Evolutionary conservation across 2,888 invertebrate genomes (phyloP).

Genomic region (Ischnus inquisitorius): DNA sequence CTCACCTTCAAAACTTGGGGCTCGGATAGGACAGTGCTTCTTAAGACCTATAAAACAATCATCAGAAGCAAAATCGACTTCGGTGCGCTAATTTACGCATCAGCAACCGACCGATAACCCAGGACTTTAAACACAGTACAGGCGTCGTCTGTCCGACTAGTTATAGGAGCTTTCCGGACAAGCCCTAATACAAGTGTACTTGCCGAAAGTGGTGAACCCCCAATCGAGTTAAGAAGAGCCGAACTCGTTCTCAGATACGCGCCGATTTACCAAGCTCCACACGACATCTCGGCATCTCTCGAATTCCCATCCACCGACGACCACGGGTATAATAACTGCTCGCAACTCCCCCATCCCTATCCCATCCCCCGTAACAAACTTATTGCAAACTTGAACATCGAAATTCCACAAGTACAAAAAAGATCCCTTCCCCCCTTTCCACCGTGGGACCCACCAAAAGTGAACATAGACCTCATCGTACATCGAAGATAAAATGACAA

Average conservation of each 20-base stretch:
- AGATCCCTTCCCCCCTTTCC: background rate
- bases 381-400: background rate
- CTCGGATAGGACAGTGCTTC: background rate
- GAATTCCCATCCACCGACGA: background rate
- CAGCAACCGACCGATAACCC: background rate
- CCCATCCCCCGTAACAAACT: background rate
- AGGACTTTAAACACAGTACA: background rate
- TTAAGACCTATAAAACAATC: background rate
- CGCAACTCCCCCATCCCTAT: background rate
- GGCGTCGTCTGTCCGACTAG: background rate
- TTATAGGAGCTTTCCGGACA: conserved; percentile 11
- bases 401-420: background rate
- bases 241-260: background rate
- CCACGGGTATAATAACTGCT: background rate
- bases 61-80: background rate
- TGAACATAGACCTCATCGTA: background rate
- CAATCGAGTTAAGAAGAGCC: conserved; percentile 1
- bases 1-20: background rate
- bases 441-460: background rate
- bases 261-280: background rate
- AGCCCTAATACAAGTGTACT: conserved; percentile 21
- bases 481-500: background rate
- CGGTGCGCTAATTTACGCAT: background rate
- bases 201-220: conserved; percentile 18
- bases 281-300: background rate